Evolutionary conservation across 2,888 invertebrate genomes (phyloP), one percentile per base, ranked within the genome.

Genomic region (Kuschelorhynchus macadamiae): DNA sequence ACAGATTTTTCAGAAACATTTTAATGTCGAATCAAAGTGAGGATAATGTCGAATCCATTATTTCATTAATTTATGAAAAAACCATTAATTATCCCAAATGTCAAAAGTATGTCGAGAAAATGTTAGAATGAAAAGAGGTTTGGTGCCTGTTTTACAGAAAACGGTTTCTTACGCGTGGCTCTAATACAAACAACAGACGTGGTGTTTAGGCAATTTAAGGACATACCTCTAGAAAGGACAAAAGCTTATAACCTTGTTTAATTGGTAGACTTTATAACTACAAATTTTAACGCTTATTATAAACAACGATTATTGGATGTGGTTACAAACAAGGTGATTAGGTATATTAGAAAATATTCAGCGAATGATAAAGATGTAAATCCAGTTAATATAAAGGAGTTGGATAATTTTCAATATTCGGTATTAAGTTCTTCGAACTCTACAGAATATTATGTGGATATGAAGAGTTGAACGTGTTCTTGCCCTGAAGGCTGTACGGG

Each of bases 151-250:
- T 41, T 21, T 65, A 65, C 36, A 42, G 65, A 65, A 55, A 57
- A 39, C 5, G 41, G 17, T 41, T 60, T 11, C 18, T 39, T 11
- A 17, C 47, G 21, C 30, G 65, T 20, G 69, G 69, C n/a, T 18
- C 64, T 4, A 20, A 68, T 60, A 68, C 68, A 11, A 68, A 68
- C 20, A 68, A 68, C 42, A 46, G 69, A 69, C 11, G 61, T 65
- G 14, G 55, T 65, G 36, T 69, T 69, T 46, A 21, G 65, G 5
- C 50, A 60, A 3, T 49, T 68, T 16, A 68, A 68, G 36, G 57
- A 68, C 20, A 68, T 68, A 52, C 64, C 63, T 8, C 44, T 70
- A 7, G 66, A 70, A 36, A 49, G 70, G 30, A 70, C 66, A 16
- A 65, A 69, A 49, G 69, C 69, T 18, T 67, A 47, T 47, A 67